Base-by-base conservation (phyloP, 2,113 vertebrate genomes). In the Natator depressus region DNA sequence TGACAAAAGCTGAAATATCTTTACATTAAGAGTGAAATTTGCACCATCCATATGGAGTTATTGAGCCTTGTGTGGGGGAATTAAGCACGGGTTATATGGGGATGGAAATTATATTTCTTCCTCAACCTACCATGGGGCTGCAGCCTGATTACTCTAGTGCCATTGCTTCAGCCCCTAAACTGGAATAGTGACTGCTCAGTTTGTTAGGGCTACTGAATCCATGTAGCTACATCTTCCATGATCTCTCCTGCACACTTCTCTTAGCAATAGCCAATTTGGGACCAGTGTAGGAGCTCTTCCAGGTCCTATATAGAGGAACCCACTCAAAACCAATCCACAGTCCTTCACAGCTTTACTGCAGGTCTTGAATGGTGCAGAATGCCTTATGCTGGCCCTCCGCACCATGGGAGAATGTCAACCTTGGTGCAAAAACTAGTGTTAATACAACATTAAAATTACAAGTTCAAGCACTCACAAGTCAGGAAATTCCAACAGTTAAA, bases 71-170 rank as follows among this genome's bases (percentile, higher is more conserved):
- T 80, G 54, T 5, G 51, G 59, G 25, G 85, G 91, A 97, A 91
- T 91, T 96, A 96, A 96, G 95, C 76, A 62, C 10, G 1, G 3
- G 10, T 78, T 95, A 83, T 95, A 89, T 88, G 88, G 83, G 95
- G 91, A 95, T 93, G 80, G 59, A 91, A 88, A 96, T 96, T 95
- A 90, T 91, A 84, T 2, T 72, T 85, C 93, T 90, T 1, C 0
- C 42, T 92, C 80, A 85, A 42, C 76, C 49, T 47, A 47, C 12
- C 3, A 46, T 88, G 53, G 87, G 84, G 55, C 53, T 85, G 86
- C 69, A 90, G 22, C 80, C 62, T 50, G 94, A 91, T 87, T 75
- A 20, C 85, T 93, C 88, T 80, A 91, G 50, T 65, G 20, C 80
- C 93, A 89, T 57, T 82, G 1, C 55, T 88, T 47, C 19, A 89